Conservation (phyloP, 2,113 vertebrate genomes). For the Leucosticte australis region DNA sequence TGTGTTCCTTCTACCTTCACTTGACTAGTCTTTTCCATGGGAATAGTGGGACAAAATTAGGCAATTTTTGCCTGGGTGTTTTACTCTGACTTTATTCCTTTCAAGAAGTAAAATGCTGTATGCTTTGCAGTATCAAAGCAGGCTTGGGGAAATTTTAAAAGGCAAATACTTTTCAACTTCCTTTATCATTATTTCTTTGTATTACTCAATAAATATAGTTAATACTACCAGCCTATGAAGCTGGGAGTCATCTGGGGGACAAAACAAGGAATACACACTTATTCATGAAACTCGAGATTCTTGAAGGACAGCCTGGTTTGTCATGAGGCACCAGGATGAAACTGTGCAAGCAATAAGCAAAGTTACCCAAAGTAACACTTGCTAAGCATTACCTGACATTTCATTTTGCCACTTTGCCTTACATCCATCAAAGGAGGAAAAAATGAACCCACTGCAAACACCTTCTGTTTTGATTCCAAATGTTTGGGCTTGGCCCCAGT, state of each 20-base stretch:
- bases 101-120: not conserved
- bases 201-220: not conserved
- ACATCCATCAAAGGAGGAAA: not conserved
- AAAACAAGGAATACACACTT: not conserved
- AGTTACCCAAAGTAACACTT: not conserved
- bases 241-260: not conserved
- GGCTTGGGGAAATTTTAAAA: not conserved
- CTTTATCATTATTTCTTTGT: not conserved
- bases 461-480: not conserved
- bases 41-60: not conserved
- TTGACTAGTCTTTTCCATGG: not conserved
- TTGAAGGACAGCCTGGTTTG: not conserved
- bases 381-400: not conserved
- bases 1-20: not conserved
- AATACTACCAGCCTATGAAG: not conserved
- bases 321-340: not conserved
- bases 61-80: not conserved
- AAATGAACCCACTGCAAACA: fast-evolving
- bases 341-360: not conserved
- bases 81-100: not conserved
- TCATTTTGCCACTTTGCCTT: not conserved
- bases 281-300: not conserved
- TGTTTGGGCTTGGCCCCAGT: not conserved
- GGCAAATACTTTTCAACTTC: not conserved
- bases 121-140: not conserved